Evolutionary conservation across 1,140 invertebrate species (phyloP), one percentile per base, ranked within the genome.

Genomic region (Drosophila kurseongensis): DNA sequence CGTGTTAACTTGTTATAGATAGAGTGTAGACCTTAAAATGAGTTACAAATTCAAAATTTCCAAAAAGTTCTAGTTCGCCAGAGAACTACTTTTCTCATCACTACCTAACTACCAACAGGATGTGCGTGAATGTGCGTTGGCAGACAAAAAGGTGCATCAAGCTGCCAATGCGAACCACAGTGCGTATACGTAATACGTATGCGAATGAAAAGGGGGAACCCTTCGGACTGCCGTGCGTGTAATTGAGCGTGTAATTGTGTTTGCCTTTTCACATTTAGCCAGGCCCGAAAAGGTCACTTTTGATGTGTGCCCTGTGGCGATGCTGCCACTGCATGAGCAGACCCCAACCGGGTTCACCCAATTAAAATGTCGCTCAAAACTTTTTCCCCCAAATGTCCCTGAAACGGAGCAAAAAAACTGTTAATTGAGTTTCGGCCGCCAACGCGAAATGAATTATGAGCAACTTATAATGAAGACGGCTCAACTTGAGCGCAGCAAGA

Each of bases 401-500:
- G 23, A 41, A 44, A 44, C 5, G 48, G 35, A 18, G 29, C 12
- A 32, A 57, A 67, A 67, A 72, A 68, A 62, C 57, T 65, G 75
- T 77, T 89, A 86, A 86, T 83, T 83, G 63, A 77, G 73, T 84
- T 84, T 36, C 29, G 63, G 36, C 63, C 63, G 52, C 61, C 67
- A 59, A 73, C 41, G 51, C 45, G 44, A 66, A 69, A 60, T 73
- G 48, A 71, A 83, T 89, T 78, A 79, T 82, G 76, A 68, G 59
- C 47, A 84, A 76, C 23, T 76, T 72, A 50, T 63, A 52, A 36
- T 55, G 74, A 61, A 45, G 42, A 40, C 29, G 44, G 63, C 65
- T 86, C 63, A 81, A 58, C 77, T 95, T 9, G 94, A 94, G 0
- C 88, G 88, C 45, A 90, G 91, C 44, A 88, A 91, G 63, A 91